Percentiles rank a stretch among this genome's conserved stretches.
phyloP scores from a whole-genome alignment of 2,888 invertebrate genomes.

The Caenorhabditis sp. region DNA sequence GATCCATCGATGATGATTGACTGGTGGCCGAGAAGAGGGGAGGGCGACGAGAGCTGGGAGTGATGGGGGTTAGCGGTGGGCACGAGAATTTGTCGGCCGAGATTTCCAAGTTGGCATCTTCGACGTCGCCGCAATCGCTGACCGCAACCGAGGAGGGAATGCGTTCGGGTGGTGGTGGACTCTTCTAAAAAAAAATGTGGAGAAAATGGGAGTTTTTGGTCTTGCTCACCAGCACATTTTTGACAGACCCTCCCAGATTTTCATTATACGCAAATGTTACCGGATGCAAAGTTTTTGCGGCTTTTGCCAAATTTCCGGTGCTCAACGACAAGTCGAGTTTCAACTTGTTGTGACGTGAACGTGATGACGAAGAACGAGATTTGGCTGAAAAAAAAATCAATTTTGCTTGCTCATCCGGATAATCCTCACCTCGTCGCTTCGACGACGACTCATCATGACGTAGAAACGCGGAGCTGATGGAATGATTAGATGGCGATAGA shows the following conservation, averaged over 20 bases:
- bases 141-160: slow-evolving; percentile 15
- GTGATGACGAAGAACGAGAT: neutral
- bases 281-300: slow-evolving; percentile 24
- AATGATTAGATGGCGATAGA: slow-evolving; percentile 38
- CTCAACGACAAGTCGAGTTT: slow-evolving; percentile 19
- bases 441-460: neutral
- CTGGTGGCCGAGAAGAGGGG: slow-evolving; percentile 19
- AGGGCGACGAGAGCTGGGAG: neutral
- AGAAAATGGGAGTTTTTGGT: neutral
- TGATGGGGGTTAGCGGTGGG: slow-evolving; percentile 20
- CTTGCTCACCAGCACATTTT: slow-evolving; percentile 12
- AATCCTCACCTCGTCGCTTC: neutral
- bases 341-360: neutral
- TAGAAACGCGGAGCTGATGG: neutral
- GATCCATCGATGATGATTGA: slow-evolving; percentile 38
- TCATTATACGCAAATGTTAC: neutral
- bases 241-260: neutral
- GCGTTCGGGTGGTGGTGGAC: slow-evolving; percentile 34
- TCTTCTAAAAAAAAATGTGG: slow-evolving; percentile 11
- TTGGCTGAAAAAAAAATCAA: too few species aligned
- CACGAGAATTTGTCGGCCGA: slow-evolving; percentile 16
- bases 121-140: slow-evolving; percentile 18
- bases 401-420: too few species aligned
- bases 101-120: slow-evolving; percentile 13
- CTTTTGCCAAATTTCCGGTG: slow-evolving; percentile 28